Evolutionary conservation across 2,797 vertebrate species (phyloP).

Genomic region (Chaunax sp.): DNA sequence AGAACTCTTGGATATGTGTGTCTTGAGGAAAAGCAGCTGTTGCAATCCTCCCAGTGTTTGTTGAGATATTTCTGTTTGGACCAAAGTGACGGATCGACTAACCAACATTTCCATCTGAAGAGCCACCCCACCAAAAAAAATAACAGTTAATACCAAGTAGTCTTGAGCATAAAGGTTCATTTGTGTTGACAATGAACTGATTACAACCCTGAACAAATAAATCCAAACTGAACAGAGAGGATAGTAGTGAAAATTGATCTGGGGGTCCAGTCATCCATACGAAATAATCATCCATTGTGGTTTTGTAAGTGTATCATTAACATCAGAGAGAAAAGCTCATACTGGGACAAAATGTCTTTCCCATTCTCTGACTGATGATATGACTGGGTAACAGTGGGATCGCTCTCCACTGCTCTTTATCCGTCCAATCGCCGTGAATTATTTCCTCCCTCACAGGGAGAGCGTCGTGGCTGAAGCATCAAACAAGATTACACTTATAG

Average conservation of each 20-base stretch:
- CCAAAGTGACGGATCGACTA: not conserved
- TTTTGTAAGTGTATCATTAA: slow-evolving; percentile 60
- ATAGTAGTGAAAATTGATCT: slow-evolving; percentile 43
- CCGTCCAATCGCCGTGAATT: slow-evolving; percentile 56
- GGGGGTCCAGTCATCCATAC: slow-evolving; percentile 23
- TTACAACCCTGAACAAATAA: slow-evolving; percentile 17
- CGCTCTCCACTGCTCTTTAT: slow-evolving; percentile 33
- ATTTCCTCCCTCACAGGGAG: slow-evolving; percentile 60
- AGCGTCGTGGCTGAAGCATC: slow-evolving; percentile 68
- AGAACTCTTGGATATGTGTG: not conserved
- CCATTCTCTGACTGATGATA: slow-evolving; percentile 42
- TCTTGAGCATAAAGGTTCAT: slow-evolving; percentile 6
- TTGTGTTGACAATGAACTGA: slow-evolving; percentile 12
- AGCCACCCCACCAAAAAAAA: not conserved
- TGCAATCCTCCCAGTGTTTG: no score
- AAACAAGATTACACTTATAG: slow-evolving; percentile 77
- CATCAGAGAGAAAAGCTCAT: slow-evolving; percentile 49
- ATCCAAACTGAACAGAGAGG: slow-evolving; percentile 23
- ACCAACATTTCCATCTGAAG: not conserved
- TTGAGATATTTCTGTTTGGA: not conserved
- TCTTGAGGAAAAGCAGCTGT: not conserved
- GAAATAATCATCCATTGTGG: slow-evolving; percentile 39
- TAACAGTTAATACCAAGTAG: slow-evolving; percentile 1
- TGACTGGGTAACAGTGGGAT: slow-evolving; percentile 46
- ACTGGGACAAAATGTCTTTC: slow-evolving; percentile 35